These are phyloP conservation scores for Neuroscelio doddi DNA, from an alignment of 2,888 invertebrate species.

Conservation along the genomic window DNA sequence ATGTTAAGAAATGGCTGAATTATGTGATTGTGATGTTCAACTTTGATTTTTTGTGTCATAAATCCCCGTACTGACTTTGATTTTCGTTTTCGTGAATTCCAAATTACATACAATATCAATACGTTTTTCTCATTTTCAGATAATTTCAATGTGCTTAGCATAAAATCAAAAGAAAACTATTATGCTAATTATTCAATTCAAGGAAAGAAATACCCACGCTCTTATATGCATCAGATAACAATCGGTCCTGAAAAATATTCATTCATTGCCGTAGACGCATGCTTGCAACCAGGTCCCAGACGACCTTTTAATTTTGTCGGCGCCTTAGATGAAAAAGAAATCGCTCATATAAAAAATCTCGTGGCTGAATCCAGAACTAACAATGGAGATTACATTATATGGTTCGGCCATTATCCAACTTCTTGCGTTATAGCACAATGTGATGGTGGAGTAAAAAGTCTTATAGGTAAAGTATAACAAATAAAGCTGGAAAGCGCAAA, in stretches of 20 bases:
- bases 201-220: constrained; percentile 79
- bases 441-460: constrained; percentile 72
- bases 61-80: constrained; percentile 1
- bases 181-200: constrained; percentile 86
- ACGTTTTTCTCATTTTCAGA: constrained; percentile 76
- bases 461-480: constrained; percentile 62
- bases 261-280: constrained; percentile 92
- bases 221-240: constrained; percentile 80
- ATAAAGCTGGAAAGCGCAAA: no score
- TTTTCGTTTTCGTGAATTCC: not conserved
- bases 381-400: constrained; percentile 78
- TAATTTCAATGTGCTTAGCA: constrained; percentile 87
- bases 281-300: constrained; percentile 88
- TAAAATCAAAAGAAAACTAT: constrained; percentile 82
- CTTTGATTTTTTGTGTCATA: constrained; percentile 3
- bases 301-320: constrained; percentile 95
- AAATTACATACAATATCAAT: constrained; percentile 1
- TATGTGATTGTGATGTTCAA: no score
- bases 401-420: constrained; percentile 95
- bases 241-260: constrained; percentile 78
- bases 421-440: constrained; percentile 83
- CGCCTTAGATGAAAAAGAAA: constrained; percentile 76
- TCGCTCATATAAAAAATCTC: constrained; percentile 75
- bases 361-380: constrained; percentile 74
- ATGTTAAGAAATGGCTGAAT: no score